Evolutionary conservation across 2,888 invertebrate genomes (phyloP).

Genomic region (Megalurothrips usitatus): DNA sequence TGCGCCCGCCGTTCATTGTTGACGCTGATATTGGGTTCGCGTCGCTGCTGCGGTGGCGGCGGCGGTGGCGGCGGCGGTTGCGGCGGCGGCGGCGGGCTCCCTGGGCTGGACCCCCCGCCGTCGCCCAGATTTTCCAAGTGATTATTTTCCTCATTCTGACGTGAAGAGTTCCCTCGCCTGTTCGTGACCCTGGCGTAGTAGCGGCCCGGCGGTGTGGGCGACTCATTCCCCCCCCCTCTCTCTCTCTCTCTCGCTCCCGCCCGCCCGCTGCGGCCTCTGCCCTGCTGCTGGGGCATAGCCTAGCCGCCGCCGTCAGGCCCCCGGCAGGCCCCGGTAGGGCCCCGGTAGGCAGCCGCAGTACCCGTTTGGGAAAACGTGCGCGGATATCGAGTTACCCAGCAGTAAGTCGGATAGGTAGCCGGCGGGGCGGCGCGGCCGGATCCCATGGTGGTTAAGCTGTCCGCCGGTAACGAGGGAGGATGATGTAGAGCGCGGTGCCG

Average conservation of each 20-base stretch:
- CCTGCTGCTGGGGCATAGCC: too few species aligned
- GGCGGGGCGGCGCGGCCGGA: background rate
- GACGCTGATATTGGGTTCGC: background rate
- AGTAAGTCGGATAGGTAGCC: background rate
- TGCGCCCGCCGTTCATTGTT: background rate
- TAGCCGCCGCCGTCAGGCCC: too few species aligned
- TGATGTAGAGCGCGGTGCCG: background rate
- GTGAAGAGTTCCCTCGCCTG: background rate
- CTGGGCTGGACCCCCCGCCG: constrained; percentile 1
- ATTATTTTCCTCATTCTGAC: constrained; percentile 19
- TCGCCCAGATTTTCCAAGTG: constrained; percentile 3
- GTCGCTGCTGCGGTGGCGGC: background rate
- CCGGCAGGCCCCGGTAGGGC: too few species aligned
- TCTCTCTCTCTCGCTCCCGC: background rate
- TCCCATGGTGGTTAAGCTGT: background rate
- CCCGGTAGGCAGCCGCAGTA: background rate
- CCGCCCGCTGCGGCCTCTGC: background rate
- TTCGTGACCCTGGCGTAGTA: background rate
- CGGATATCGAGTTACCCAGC: constrained; percentile 12
- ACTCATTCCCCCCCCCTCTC: background rate
- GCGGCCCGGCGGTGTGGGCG: background rate
- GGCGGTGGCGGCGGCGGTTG: too few species aligned
- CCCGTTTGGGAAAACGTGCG: constrained; percentile 5
- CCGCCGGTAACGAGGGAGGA: background rate
- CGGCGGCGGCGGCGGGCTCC: too few species aligned